A percentile compares a stretch with the other conserved stretches of the same genome.
phyloP scores from a whole-genome alignment of 2,888 invertebrate species.

The Aspidiotus destructor region DNA sequence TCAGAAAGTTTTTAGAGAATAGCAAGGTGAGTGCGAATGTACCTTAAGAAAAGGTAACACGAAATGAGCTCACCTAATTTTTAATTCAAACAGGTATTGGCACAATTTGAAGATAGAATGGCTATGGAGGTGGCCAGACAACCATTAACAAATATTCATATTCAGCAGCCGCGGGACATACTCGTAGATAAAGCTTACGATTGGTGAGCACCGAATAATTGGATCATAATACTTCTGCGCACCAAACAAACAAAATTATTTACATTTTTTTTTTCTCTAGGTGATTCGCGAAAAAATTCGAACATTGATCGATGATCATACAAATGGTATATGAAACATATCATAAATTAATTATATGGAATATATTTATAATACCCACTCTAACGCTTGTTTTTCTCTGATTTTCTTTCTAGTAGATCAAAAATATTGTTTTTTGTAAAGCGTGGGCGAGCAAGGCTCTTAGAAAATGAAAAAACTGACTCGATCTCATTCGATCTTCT shows the following conservation, averaged over 20 bases:
- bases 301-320: neutral
- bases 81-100: slow-evolving; percentile 9
- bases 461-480: too few relatives aligned
- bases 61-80: neutral
- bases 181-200: slow-evolving; percentile 42
- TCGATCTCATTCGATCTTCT: too few relatives aligned
- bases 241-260: too few relatives aligned
- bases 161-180: slow-evolving; percentile 42
- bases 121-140: slow-evolving; percentile 28
- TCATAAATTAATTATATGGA: neutral
- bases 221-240: too few relatives aligned
- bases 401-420: too few relatives aligned
- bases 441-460: too few relatives aligned
- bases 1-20: slow-evolving; percentile 23
- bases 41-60: neutral
- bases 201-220: slow-evolving; percentile 39
- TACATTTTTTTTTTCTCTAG: too few relatives aligned
- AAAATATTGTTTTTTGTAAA: too few relatives aligned
- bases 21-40: slow-evolving; percentile 8
- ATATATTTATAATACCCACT: too few relatives aligned
- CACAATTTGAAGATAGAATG: slow-evolving; percentile 21
- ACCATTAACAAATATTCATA: slow-evolving; percentile 41
- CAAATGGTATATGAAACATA: slow-evolving; percentile 2
- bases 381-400: too few relatives aligned
- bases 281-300: too few relatives aligned